phyloP scores from a whole-genome alignment of 1,140 invertebrate genomes.

The Drosophila dunni region DNA sequence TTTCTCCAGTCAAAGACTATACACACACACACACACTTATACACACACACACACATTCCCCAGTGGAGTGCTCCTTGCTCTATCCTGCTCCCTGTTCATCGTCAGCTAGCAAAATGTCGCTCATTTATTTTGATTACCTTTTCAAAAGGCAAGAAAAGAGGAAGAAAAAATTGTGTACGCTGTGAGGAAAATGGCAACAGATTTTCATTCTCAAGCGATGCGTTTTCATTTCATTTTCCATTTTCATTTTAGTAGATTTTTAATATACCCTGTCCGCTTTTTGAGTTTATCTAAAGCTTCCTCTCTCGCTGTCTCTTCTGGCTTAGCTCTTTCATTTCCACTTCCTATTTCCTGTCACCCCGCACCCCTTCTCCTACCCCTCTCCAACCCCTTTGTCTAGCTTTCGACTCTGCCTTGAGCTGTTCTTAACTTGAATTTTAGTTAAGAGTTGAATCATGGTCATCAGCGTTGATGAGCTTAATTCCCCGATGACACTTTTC shows the following conservation, averaged over 20 bases:
- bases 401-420: constrained; percentile 30
- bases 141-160: constrained; percentile 32
- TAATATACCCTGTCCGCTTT: constrained; percentile 54
- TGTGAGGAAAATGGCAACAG: constrained; percentile 44
- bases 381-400: too few relatives aligned
- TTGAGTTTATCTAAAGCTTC: constrained; percentile 36
- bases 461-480: constrained; percentile 79
- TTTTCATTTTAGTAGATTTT: constrained; percentile 43
- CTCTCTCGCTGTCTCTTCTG: neutral
- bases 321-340: constrained; percentile 8
- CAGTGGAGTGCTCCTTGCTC: constrained; percentile 27
- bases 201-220: constrained; percentile 28
- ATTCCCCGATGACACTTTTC: constrained; percentile 79
- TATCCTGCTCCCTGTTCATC: constrained; percentile 31
- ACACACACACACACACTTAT: too few relatives aligned
- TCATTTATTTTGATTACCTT: constrained; percentile 83
- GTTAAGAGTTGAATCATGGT: constrained; percentile 76
- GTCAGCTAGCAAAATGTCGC: constrained; percentile 73
- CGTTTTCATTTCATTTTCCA: constrained; percentile 50
- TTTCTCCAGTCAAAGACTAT: constrained; percentile 31
- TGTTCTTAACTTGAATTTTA: constrained; percentile 58
- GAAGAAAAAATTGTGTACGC: constrained; percentile 4
- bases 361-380: neutral
- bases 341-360: neutral
- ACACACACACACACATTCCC: too few relatives aligned